These are phyloP conservation scores for Channallabes apus DNA, from an alignment of 2,797 vertebrate species.

Conservation along the genomic window DNA sequence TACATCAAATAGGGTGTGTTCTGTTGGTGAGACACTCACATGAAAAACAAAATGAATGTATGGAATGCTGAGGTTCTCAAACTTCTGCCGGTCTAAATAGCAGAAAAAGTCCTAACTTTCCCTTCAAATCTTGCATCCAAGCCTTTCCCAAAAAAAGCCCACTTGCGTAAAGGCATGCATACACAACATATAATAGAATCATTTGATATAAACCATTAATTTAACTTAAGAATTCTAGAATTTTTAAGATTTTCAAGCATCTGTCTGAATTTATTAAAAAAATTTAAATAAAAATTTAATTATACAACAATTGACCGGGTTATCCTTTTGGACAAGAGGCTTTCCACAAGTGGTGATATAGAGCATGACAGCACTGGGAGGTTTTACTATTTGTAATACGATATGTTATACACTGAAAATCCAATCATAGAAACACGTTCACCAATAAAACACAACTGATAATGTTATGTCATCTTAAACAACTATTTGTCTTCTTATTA, in stretches of 20 bases:
- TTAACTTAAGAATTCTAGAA: not conserved
- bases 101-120: not conserved
- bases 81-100: not conserved
- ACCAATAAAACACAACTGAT: too few relatives aligned
- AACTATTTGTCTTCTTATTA: too few relatives aligned
- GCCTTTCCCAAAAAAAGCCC: not conserved
- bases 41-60: slow-evolving; percentile 9
- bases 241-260: not conserved
- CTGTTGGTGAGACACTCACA: not conserved
- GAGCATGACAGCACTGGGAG: too few relatives aligned
- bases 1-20: not conserved
- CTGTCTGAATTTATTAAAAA: not conserved
- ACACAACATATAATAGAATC: not conserved
- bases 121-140: not conserved
- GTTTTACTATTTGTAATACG: too few relatives aligned
- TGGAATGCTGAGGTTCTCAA: not conserved
- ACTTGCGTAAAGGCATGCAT: not conserved
- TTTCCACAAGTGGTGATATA: too few relatives aligned
- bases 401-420: too few relatives aligned
- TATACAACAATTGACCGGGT: too few relatives aligned
- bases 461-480: too few relatives aligned
- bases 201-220: not conserved
- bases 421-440: too few relatives aligned
- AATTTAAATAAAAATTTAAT: too few relatives aligned
- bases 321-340: too few relatives aligned